Evolutionary conservation across 2,888 invertebrate species (phyloP).

Genomic region (Phoronis australis): DNA sequence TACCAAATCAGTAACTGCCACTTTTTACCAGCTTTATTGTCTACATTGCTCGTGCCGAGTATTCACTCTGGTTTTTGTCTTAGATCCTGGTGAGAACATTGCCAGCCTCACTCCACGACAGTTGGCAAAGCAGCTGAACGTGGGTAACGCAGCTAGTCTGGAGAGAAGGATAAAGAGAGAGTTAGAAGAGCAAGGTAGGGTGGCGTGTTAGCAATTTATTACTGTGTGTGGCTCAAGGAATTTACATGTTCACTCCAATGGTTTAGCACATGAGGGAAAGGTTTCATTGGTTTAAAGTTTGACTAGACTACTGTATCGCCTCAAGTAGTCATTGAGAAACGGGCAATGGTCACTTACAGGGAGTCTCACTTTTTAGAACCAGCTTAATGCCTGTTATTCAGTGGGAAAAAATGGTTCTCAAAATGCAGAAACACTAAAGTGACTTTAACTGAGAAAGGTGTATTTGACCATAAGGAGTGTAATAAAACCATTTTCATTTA

Average conservation of each 20-base stretch:
- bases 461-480: no score
- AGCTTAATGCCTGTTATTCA: no score
- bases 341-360: no score
- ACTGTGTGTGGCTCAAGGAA: neutral
- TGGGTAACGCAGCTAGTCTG: constrained; percentile 55
- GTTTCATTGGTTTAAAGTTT: no score
- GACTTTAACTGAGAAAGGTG: no score
- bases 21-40: neutral
- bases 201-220: neutral
- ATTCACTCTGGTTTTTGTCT: constrained; percentile 5
- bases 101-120: constrained; percentile 42
- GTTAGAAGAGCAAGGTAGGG: constrained; percentile 72
- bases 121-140: constrained; percentile 50
- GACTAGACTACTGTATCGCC: no score
- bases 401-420: no score
- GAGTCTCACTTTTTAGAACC: no score
- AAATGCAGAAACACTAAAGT: no score
- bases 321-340: no score
- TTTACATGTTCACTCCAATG: neutral
- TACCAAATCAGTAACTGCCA: neutral
- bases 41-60: neutral
- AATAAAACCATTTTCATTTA: no score
- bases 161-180: constrained; percentile 81
- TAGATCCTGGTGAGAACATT: constrained; percentile 37
- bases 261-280: no score